Conservation (phyloP, 2,888 invertebrate species). For the Lingula anatina region DNA sequence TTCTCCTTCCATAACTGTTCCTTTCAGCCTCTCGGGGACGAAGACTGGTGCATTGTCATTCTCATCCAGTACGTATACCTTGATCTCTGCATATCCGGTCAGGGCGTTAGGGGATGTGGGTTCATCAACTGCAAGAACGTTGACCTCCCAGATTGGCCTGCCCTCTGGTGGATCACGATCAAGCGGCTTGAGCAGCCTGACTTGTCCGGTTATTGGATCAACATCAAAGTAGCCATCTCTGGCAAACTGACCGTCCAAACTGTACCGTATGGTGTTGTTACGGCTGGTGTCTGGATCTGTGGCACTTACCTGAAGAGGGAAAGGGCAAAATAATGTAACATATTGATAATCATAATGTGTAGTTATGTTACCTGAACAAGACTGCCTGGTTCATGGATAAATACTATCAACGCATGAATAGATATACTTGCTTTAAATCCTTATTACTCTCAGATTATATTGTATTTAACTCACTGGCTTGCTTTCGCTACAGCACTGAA, state of each 20-base stretch:
- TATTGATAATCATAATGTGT: no score
- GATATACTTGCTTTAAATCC: no score
- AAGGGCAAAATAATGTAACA: no score
- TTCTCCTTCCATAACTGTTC: constrained; percentile 88
- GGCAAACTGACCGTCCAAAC: constrained; percentile 16
- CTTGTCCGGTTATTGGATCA: constrained; percentile 90
- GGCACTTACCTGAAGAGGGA: constrained; percentile 80
- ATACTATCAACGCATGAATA: no score
- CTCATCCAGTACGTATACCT: constrained; percentile 94
- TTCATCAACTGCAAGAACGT: constrained; percentile 48
- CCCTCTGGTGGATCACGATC: constrained; percentile 97
- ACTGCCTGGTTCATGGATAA: no score
- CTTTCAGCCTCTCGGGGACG: constrained; percentile 25
- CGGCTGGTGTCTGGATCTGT: constrained; percentile 94
- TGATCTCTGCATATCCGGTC: constrained; percentile 94
- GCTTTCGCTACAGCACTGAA: no score
- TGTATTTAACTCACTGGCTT: no score
- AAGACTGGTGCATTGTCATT: constrained; percentile 98
- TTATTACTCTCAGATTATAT: no score
- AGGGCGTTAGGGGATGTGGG: constrained; percentile 53
- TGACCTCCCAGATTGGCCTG: constrained; percentile 60
- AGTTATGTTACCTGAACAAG: no score
- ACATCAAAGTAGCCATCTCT: constrained; percentile 71
- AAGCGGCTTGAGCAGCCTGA: constrained; percentile 84
- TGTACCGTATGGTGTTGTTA: constrained; percentile 80